Base-by-base conservation (phyloP, 2,888 invertebrate genomes). In the Hirtodrosophila cameraria region DNA sequence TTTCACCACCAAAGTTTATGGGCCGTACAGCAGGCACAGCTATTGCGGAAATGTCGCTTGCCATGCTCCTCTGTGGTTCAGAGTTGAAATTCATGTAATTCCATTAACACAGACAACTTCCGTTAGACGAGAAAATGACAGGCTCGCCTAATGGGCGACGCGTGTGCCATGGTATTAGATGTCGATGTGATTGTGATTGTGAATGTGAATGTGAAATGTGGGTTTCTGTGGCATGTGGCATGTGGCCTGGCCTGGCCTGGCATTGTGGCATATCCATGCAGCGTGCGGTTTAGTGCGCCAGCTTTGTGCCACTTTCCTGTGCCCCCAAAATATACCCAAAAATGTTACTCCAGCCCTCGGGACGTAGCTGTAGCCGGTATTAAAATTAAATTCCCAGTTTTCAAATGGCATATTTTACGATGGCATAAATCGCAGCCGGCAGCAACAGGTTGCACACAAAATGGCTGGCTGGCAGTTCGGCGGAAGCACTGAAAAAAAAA, bases 11-110 rank as follows among this genome's bases (percentile, higher is more conserved):
- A 58, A 75, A 60, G 57, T 81, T 76, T 77, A 67, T 74, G 78
- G 54, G 41, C 49, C 52, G 38, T 54, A 30, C 13, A 23, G 28
- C 13, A 18, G 42, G 30, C 38, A 48, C 28, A n/a, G 38, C 46
- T 42, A 48, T 30, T 33, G 28, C 71, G 69, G 64, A 70, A 68
- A 68, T 68, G 68, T 64, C 59, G 59, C 59, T 45, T 36, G 58
- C 52, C 58, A 59, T 38, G 70, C 64, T 20, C 25, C 52, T 77
- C 61, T 77, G 75, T 54, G 84, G 80, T 72, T 78, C 70, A 70
- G 78, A 77, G 84, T 78, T 84, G 75, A 84, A 80, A 81, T 84
- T 84, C 80, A 73, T 80, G 84, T 80, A 80, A 80, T 80, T 84
- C 84, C 82, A 80, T 80, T 80, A 80, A 80, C 81, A 81, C 82